Base-by-base conservation (phyloP, 2,888 invertebrate genomes). In the Acleris sparsana region DNA sequence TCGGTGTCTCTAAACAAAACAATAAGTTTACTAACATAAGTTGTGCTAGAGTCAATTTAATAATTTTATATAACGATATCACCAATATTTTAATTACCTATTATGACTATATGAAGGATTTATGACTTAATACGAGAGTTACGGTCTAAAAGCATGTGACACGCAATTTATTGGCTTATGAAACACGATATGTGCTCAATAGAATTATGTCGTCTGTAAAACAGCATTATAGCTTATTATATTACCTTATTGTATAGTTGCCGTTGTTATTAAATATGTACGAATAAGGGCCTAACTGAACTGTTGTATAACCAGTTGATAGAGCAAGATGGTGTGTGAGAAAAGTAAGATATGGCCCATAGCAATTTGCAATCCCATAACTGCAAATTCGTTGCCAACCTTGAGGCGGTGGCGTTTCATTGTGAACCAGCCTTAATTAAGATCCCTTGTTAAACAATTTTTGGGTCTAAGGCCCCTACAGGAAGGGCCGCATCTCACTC, bases 31-130 rank as follows among this genome's bases (percentile, higher is more conserved):
- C 64, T 71, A 79, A 76, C 75, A 78, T 77, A 79, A 75, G 84
- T 85, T 85, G 83, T 85, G 84, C 79, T 73, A 77, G 77, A 72
- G 84, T 84, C 83, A 84, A 85, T 85, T 84, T 78, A 69, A 80
- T 80, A 79, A 76, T 73, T 78, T 77, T 76, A 72, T 68, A 67
- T 66, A 49, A 61, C 61, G 51, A 57, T 62, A 62, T 57, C 66
- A 66, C 57, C 57, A 18, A 48, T 66, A 56, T 51, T 25, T 49
- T 25, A 57, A 46, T n/a, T 49, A 65, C 22, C 20, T 55, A 53
- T 64, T 46, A 46, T 46, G 22, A 53, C n/a, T 44, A 25, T 17
- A 22, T 43, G 9, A 39, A 33, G 39, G 43, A 61, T 65, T 65
- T 69, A 60, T 60, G 44, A 55, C 55, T 43, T 58, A 53, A 69